Evolutionary conservation across 2,113 vertebrate genomes (phyloP).

Genomic region (Xenopus laevis): DNA sequence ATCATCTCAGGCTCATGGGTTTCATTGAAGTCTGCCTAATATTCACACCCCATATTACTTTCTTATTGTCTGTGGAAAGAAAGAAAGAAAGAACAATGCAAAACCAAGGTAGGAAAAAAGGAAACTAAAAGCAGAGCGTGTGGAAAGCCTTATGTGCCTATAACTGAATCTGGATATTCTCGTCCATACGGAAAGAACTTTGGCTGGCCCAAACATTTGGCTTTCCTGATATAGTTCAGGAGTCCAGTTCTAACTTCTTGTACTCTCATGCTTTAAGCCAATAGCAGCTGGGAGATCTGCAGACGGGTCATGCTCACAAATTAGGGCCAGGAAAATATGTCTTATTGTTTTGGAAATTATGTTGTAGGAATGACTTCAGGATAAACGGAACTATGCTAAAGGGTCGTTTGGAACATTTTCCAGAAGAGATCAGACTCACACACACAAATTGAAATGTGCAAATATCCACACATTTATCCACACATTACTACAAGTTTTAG

Average conservation of each 20-base stretch:
- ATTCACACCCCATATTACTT: slow-evolving; percentile 47
- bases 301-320: slow-evolving; percentile 18
- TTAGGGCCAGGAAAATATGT: slow-evolving; percentile 34
- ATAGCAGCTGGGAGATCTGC: background rate
- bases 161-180: slow-evolving; percentile 23
- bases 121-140: slow-evolving; percentile 9
- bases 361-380: slow-evolving; percentile 19
- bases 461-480: no score
- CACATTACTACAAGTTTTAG: no score
- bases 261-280: slow-evolving; percentile 37
- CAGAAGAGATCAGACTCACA: background rate
- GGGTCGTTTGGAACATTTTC: background rate
- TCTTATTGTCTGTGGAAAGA: slow-evolving; percentile 43
- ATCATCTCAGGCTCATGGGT: slow-evolving; percentile 44
- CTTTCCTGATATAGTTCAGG: slow-evolving; percentile 33
- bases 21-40: slow-evolving; percentile 53
- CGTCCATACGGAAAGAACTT: slow-evolving; percentile 47
- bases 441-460: background rate
- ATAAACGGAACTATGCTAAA: slow-evolving; percentile 2
- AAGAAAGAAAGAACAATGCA: slow-evolving; percentile 39
- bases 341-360: slow-evolving; percentile 37
- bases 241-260: slow-evolving; percentile 42
- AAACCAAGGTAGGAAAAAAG: slow-evolving; percentile 15
- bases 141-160: slow-evolving; percentile 43
- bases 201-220: slow-evolving; percentile 57